Base-by-base conservation (phyloP, 1,140 invertebrate genomes). In the Lepidostoma basale region DNA sequence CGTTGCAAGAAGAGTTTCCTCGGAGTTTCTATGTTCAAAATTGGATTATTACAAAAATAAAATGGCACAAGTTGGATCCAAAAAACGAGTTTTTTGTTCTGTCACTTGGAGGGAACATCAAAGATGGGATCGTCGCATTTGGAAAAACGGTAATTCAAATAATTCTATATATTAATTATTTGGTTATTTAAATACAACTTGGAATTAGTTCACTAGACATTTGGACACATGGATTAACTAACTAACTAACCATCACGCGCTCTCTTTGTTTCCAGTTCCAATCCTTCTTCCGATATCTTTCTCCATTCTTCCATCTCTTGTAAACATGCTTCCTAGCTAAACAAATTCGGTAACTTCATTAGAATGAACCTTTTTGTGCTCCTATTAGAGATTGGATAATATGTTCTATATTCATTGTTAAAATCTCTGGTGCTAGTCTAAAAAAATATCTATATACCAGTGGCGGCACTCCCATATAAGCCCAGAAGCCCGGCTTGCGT, bases 51-150 rank as follows among this genome's bases (percentile, higher is more conserved):
- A 67, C 49, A 5, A 67, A 59, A 47, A 16, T 67, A 16, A 23
- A 56, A 23, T 67, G 65, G 64, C 39, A 59, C 2, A 36, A 62
- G n/a, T 28, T 45, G 10, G 49, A 67, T n/a, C 59, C 65, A 8
- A 30, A 28, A 6, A 30, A 52, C 4, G 39, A 63, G 40, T 6
- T 71, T 59, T 42, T 52, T 30, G 22, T 33, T 71, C 6, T 71
- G 47, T 26, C 59, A 60, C 47, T 65, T 65, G 5, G 39, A 60
- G 69, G 69, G 39, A 63, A 67, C 30, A 40, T 67, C 12, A 23
- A 56, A 47, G 47, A 71, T 59, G 69, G 69, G 16, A 18, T 71
- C 3, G 65, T 71, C 12, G 59, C 47, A 5, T 71, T 67, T 18
- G 69, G 69, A 47, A 67, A 39, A 59, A 36, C 44, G 8, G 69